A percentile compares a stretch with the other conserved stretches of the same genome.
These are phyloP conservation scores for Magallana angulata DNA, from an alignment of 1,140 invertebrate species.

Conservation along the genomic window DNA sequence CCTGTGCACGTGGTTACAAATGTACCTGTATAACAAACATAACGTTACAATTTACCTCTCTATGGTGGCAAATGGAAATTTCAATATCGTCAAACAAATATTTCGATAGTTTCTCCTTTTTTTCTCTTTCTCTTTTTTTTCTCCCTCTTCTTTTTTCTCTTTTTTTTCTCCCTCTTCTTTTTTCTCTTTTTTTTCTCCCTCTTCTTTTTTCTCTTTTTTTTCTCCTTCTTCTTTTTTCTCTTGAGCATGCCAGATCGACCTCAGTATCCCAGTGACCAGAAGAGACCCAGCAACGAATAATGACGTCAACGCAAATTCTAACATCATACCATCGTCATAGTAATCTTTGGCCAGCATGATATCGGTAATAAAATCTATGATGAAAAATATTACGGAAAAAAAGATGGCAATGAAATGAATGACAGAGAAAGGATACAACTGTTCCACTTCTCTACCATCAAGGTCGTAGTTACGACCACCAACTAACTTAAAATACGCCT, in stretches of 20 bases:
- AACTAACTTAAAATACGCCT: not conserved
- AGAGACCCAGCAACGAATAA: constrained; percentile 60
- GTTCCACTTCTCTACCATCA: not conserved
- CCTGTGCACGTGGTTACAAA: no score
- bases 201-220: no score
- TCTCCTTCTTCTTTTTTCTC: constrained; percentile 40
- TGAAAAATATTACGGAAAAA: constrained; percentile 22
- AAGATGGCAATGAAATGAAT: constrained; percentile 2
- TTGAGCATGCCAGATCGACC: constrained; percentile 66
- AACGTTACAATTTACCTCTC: not conserved
- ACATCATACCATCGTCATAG: constrained; percentile 50
- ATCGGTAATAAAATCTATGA: constrained; percentile 64
- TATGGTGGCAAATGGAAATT: constrained; percentile 64
- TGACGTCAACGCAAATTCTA: constrained; percentile 59
- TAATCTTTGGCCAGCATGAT: constrained; percentile 65
- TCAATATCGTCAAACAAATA: constrained; percentile 60
- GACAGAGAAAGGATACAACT: constrained; percentile 15
- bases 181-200: no score
- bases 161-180: no score
- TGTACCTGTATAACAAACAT: no score
- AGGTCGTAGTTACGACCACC: not conserved
- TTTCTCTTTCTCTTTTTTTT: no score
- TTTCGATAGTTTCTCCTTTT: not conserved
- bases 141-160: no score
- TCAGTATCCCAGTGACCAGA: constrained; percentile 63